Percentiles rank a stretch among this genome's conserved stretches.
Evolutionary conservation across 30 jellyfish, hydroid and myxozoan species (phyloP).

Genomic region (Haliclystus octoradiatus): DNA sequence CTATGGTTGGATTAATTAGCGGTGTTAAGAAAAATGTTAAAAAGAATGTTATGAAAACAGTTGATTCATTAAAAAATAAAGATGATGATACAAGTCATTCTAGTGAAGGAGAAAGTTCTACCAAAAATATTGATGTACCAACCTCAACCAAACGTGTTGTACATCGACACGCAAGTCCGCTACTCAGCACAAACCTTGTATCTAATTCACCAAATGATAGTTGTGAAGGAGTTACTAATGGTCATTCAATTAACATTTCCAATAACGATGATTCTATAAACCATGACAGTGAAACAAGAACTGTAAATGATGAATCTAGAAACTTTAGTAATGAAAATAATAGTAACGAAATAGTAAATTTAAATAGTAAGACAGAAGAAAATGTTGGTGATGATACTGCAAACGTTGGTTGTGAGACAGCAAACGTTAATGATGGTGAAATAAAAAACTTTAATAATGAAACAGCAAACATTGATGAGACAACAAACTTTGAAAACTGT

Average conservation of each 20-base stretch:
- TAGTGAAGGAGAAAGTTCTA: not conserved
- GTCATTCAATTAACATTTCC: not conserved
- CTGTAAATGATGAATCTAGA: no score
- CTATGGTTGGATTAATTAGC: constrained; percentile 57
- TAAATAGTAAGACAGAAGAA: no score
- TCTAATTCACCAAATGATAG: no score
- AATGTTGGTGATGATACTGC: no score
- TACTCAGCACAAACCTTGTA: no score
- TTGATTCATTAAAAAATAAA: not conserved
- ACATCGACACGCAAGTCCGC: not conserved
- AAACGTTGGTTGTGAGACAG: no score
- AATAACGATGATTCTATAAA: not conserved
- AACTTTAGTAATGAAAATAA: no score
- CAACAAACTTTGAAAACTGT: no score
- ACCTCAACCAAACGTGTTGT: not conserved
- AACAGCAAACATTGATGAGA: no score
- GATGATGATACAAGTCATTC: not conserved
- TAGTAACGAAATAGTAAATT: not conserved
- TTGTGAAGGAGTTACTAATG: not conserved
- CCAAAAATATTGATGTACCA: not conserved
- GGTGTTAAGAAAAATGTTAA: constrained; percentile 86
- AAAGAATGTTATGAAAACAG: no score
- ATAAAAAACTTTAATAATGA: no score
- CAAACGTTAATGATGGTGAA: no score
- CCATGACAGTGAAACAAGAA: not conserved